These are phyloP conservation scores for Avahi laniger DNA, from an alignment of 2,797 vertebrate genomes.

Conservation along the genomic window DNA sequence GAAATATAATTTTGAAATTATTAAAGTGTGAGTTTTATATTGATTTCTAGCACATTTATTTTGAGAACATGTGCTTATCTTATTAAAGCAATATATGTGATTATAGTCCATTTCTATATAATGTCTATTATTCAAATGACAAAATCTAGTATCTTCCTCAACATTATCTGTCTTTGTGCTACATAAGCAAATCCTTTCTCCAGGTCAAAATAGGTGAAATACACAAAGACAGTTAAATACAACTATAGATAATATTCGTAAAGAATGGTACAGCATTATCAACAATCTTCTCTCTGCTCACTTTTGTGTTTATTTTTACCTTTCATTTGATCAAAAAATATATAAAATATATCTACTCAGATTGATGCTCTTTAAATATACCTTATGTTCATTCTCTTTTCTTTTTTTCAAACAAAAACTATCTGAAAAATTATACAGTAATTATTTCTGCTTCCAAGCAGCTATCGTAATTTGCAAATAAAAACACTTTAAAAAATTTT, in stretches of 20 bases:
- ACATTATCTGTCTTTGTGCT: neutral
- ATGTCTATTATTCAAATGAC: constrained; percentile 16
- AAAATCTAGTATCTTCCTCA: neutral
- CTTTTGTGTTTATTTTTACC: neutral
- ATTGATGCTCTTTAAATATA: neutral
- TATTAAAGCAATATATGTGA: neutral
- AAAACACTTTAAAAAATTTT: constrained; percentile 35
- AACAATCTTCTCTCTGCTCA: neutral
- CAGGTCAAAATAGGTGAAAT: neutral
- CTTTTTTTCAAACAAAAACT: constrained; percentile 54
- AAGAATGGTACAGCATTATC: neutral
- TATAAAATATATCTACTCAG: neutral
- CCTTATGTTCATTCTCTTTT: neutral
- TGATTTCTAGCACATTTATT: constrained; percentile 33
- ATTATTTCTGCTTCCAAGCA: neutral
- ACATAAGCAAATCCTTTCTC: neutral
- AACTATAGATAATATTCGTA: neutral
- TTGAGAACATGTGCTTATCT: constrained; percentile 2
- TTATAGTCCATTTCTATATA: neutral
- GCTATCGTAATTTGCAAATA: constrained; percentile 52
- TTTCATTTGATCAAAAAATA: neutral
- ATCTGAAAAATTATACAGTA: constrained; percentile 32
- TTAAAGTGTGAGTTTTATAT: neutral
- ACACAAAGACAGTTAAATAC: neutral
- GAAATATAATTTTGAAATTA: neutral